Evolutionary conservation across 2,888 invertebrate species (phyloP).

Genomic region (Melinaea menophilus): DNA sequence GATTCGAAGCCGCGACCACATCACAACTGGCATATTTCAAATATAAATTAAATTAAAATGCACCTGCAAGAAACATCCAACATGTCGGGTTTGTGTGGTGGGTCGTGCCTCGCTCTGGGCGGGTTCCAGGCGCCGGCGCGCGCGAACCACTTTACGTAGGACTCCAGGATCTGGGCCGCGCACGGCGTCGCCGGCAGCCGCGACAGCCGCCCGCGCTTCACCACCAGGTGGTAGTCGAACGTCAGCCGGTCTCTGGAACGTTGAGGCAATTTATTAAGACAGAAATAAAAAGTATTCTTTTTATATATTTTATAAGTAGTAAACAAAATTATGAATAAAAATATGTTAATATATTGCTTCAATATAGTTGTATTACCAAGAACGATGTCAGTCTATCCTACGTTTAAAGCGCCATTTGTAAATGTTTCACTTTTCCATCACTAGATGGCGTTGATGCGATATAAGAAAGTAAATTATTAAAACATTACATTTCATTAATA

Average conservation of each 20-base stretch:
- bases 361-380: no score
- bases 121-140: conserved; percentile 70
- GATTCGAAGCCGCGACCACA: no score
- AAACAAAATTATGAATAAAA: no score
- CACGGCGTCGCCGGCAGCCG: conserved; percentile 64
- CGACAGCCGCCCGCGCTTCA: conserved; percentile 65
- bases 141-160: conserved; percentile 72
- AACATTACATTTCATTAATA: neutral
- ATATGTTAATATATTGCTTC: no score
- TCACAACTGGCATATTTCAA: no score
- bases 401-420: neutral
- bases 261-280: neutral
- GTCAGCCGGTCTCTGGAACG: conserved; percentile 62
- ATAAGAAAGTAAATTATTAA: neutral
- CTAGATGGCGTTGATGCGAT: conserved; percentile 25
- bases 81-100: conserved; percentile 58
- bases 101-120: conserved; percentile 52
- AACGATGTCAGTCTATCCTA: no score
- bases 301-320: neutral
- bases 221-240: conserved; percentile 72
- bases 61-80: conserved; percentile 65
- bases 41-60: neutral
- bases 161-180: conserved; percentile 69
- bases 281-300: neutral
- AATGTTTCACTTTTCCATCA: conserved; percentile 1